Evolutionary conservation across 2,113 vertebrate species (phyloP).

Genomic region (Chrysochloris asiatica): DNA sequence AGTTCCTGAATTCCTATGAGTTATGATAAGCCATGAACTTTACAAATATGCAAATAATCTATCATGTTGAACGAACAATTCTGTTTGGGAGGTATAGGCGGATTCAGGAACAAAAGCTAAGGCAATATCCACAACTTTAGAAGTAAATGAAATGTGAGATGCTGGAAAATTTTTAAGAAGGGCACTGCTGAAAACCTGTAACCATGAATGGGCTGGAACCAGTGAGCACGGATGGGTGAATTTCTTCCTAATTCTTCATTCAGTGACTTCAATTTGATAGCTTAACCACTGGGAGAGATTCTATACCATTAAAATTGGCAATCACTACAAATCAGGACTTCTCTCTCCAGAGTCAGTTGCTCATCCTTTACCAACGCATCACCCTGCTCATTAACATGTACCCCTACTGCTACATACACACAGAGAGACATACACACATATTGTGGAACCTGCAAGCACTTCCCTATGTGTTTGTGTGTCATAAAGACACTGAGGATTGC

Average conservation of each 20-base stretch:
- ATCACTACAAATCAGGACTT: neutral
- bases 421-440: too few species aligned
- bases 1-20: constrained; percentile 4
- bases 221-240: fast-evolving
- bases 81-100: neutral
- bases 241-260: neutral
- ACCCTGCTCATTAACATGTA: neutral
- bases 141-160: neutral
- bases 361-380: neutral
- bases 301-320: constrained; percentile 9
- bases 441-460: neutral
- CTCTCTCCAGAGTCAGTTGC: neutral
- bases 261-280: neutral
- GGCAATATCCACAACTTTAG: neutral
- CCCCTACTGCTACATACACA: neutral
- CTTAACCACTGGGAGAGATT: neutral
- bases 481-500: neutral
- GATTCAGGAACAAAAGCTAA: constrained; percentile 39
- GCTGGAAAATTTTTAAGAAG: neutral
- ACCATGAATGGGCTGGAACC: neutral
- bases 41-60: constrained; percentile 31
- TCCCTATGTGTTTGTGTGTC: neutral
- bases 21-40: constrained; percentile 45
- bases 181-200: neutral
- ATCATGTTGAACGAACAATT: neutral